phyloP scores from a whole-genome alignment of 2,888 invertebrate species.

The Drosophila sordidula region DNA sequence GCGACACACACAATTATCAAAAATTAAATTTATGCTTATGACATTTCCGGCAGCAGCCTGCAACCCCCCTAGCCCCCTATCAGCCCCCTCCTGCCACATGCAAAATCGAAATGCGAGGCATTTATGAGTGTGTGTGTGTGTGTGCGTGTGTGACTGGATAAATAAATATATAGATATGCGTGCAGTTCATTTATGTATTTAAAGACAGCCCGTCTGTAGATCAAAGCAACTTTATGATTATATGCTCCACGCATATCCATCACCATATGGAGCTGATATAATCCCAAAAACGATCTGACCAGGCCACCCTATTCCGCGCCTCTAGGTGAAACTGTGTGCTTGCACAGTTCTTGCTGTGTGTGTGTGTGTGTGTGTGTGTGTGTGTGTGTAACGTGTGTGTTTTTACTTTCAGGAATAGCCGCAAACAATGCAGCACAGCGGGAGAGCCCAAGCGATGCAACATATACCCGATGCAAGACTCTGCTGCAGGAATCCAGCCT shows the following conservation, averaged over 20 bases:
- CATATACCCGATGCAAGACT: conserved; percentile 41
- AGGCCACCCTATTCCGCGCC: not conserved
- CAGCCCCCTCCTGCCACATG: conserved; percentile 9
- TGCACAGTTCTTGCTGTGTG: not conserved
- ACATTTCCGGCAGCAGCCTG: conserved; percentile 72
- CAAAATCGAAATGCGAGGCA: conserved; percentile 52
- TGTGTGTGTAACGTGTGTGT: not conserved
- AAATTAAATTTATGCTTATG: conserved; percentile 78
- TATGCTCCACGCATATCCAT: conserved; percentile 73
- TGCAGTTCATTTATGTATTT: conserved; percentile 60
- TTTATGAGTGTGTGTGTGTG: conserved; percentile 1
- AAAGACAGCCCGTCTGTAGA: conserved; percentile 67
- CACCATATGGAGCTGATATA: conserved; percentile 61
- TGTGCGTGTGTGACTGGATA: conserved; percentile 34
- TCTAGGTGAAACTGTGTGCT: not conserved
- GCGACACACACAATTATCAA: conserved; percentile 80
- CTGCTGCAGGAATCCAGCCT: conserved; percentile 18
- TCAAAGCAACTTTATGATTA: conserved; percentile 70
- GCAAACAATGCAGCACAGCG: conserved; percentile 53
- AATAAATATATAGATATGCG: conserved; percentile 45
- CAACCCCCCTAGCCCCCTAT: not conserved
- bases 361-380: not conserved
- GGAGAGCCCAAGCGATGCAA: conserved; percentile 50
- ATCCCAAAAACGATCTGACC: conserved; percentile 8
- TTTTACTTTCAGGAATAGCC: conserved; percentile 43